A percentile compares a stretch with the other conserved stretches of the same genome.
Evolutionary conservation across 2,888 invertebrate species (phyloP).

Genomic region (Desoria tigrina): DNA sequence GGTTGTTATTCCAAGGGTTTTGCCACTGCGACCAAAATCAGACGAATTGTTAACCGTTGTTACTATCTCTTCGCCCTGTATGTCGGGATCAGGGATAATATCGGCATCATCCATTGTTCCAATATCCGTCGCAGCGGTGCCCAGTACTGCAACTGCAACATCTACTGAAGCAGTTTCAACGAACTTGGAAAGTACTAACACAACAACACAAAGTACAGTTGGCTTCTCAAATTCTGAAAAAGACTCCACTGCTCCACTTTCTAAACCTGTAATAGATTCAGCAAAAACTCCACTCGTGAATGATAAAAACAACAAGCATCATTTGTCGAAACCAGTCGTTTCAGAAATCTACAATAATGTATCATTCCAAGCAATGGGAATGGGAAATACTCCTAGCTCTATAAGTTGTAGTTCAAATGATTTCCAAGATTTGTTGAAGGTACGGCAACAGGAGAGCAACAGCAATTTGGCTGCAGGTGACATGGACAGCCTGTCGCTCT

Average conservation of each 20-base stretch:
- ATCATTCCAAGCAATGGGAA: too few relatives aligned
- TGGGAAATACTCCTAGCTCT: neutral
- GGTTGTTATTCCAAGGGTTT: constrained; percentile 73
- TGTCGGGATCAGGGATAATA: neutral
- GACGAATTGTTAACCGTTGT: constrained; percentile 16
- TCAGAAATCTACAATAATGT: too few relatives aligned
- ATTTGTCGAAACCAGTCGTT: too few relatives aligned
- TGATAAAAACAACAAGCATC: too few relatives aligned
- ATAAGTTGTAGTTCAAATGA: constrained; percentile 11
- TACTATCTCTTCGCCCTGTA: neutral
- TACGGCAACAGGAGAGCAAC: neutral
- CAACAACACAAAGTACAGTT: too few relatives aligned
- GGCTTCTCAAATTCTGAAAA: neutral
- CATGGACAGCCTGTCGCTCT: constrained; percentile 48
- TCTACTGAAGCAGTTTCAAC: too few relatives aligned
- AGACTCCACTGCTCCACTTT: neutral
- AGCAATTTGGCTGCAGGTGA: constrained; percentile 20
- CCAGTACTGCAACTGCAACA: too few relatives aligned
- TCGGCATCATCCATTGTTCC: neutral
- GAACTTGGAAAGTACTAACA: too few relatives aligned
- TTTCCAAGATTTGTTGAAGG: constrained; percentile 33
- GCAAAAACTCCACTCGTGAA: neutral
- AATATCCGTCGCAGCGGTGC: too few relatives aligned
- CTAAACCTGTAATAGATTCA: neutral
- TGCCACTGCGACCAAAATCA: constrained; percentile 67